Evolutionary conservation across 2,888 invertebrate genomes (phyloP).

Genomic region (Sarcophaga subvicina): DNA sequence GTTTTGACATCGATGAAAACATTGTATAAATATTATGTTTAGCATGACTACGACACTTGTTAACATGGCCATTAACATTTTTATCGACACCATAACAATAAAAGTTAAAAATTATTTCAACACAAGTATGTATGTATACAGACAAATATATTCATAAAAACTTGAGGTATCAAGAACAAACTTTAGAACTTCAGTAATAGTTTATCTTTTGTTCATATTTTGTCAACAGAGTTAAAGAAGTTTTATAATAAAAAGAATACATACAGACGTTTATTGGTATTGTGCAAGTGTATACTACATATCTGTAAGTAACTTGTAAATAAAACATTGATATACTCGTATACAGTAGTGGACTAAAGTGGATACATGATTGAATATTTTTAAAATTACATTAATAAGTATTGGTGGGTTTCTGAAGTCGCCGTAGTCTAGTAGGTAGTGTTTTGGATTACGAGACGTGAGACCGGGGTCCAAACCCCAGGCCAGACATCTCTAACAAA

Average conservation of each 20-base stretch:
- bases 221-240: background rate
- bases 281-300: no score
- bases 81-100: conserved; percentile 40
- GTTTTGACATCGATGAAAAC: background rate
- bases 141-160: background rate
- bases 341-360: no score
- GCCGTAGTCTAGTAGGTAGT: no score
- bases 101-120: conserved; percentile 21
- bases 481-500: no score
- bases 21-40: background rate
- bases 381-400: no score
- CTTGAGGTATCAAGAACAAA: conserved; percentile 20
- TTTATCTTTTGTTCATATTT: conserved; percentile 17
- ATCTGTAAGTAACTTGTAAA: no score
- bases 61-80: conserved; percentile 40
- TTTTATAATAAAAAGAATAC: background rate
- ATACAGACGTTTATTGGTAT: no score
- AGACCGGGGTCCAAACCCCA: no score
- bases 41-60: conserved; percentile 36
- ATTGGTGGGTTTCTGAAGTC: no score
- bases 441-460: no score
- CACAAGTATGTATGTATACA: background rate
- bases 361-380: no score
- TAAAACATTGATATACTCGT: no score
- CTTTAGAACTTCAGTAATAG: background rate